Conservation (phyloP, 2,888 invertebrate species). For the Gymnosoma rotundatum region DNA sequence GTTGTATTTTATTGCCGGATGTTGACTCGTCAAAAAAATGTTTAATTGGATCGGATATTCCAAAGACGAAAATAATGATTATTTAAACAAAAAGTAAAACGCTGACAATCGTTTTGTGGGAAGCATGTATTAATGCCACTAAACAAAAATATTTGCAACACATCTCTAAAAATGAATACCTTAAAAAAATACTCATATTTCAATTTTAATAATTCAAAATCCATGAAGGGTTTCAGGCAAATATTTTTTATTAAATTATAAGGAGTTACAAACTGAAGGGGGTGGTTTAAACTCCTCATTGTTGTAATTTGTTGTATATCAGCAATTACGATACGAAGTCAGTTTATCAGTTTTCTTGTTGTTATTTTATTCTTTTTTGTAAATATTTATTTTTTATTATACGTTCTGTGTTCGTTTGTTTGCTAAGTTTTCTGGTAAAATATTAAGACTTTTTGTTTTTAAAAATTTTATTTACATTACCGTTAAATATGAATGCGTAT, state of each 20-base stretch:
- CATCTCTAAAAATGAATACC: not conserved
- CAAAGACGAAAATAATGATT: too few species aligned
- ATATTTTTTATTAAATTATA: not conserved
- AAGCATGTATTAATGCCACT: too few species aligned
- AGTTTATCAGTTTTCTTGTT: not conserved
- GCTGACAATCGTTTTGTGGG: too few species aligned
- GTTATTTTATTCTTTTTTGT: slow-evolving; percentile 18
- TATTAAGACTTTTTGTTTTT: slow-evolving; percentile 1
- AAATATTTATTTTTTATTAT: not conserved
- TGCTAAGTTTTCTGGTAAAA: slow-evolving; percentile 29
- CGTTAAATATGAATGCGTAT: not conserved
- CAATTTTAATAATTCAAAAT: slow-evolving; percentile 6
- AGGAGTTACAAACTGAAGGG: slow-evolving; percentile 3
- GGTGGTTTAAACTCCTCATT: slow-evolving; percentile 24
- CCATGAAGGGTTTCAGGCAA: slow-evolving; percentile 3
- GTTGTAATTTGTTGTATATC: slow-evolving; percentile 70
- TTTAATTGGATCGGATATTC: too few species aligned
- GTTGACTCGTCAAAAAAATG: too few species aligned
- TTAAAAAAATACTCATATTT: not conserved
- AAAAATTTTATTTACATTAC: slow-evolving; percentile 36
- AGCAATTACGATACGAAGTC: slow-evolving; percentile 58
- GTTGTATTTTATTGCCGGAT: too few species aligned
- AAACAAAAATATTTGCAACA: too few species aligned
- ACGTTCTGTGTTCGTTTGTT: slow-evolving; percentile 4
- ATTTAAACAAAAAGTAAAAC: too few species aligned